Conservation (phyloP, 1,140 invertebrate genomes). For the Drosophila mayri region DNA sequence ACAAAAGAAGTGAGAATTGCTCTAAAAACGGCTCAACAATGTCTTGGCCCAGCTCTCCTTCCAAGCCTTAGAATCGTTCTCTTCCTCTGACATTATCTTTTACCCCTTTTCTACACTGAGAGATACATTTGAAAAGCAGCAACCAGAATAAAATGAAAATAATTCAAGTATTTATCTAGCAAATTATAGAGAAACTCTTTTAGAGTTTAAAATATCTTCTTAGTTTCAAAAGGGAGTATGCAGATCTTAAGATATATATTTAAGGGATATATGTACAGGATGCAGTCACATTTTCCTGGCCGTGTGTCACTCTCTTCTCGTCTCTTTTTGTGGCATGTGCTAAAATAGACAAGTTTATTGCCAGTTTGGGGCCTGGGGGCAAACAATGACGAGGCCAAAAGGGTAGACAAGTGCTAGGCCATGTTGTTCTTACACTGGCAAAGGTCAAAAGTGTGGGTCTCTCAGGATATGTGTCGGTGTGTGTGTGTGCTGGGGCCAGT, state of each 20-base stretch:
- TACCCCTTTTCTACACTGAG: background rate
- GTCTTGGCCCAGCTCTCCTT: conserved; percentile 59
- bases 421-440: conserved; percentile 51
- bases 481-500: conserved; percentile 40
- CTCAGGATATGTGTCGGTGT: conserved; percentile 16
- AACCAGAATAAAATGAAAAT: background rate
- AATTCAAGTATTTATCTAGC: background rate
- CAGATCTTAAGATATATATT: background rate
- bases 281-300: background rate
- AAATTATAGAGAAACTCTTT: background rate
- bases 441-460: conserved; percentile 70
- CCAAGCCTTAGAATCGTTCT: background rate
- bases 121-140: background rate
- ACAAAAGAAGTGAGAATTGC: conserved; percentile 54
- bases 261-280: too few species aligned
- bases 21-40: conserved; percentile 47
- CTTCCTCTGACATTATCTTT: background rate
- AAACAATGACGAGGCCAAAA: conserved; percentile 81
- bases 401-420: conserved; percentile 72
- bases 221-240: too few species aligned
- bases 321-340: conserved; percentile 53
- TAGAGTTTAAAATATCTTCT: background rate
- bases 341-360: conserved; percentile 83
- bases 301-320: background rate
- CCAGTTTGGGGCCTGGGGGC: conserved; percentile 76